Base-by-base conservation (phyloP, 2,113 vertebrate genomes). In the Cyprinodon tularosa region DNA sequence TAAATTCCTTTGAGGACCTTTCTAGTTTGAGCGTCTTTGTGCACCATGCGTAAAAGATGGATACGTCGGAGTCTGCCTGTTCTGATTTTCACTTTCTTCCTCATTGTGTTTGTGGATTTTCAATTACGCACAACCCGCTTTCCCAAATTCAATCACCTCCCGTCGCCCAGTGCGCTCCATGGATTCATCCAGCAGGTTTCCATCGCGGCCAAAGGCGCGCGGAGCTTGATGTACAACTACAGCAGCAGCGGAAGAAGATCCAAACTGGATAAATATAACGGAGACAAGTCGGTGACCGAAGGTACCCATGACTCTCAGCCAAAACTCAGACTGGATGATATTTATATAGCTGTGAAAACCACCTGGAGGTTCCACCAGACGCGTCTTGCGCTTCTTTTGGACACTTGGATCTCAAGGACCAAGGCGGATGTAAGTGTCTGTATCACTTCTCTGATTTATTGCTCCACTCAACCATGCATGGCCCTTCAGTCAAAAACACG, bases 341-440 rank as follows among this genome's bases (percentile, higher is more conserved):
- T 98, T 64, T 99, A 96, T 87, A 94, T 98, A 39, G 95, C 96
- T 0, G 94, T 98, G 72, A 99, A 97, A 90, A 98, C 96, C 50
- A 98, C 96, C 40, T 89, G 90, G 12, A 94, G 88, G 68, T 98
- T 97, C 91, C 97, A 98, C 83, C 77, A 64, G 78, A 94, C 93
- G 66, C 95, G 97, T 20, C 93, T 99, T 47, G 91, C 93, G 81
- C 91, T 98, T 64, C 95, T 99, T 15, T 84, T 97, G 67, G 93
- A 96, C 81, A 98, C 97, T 0, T 99, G 97, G 97, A 96, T 99
- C 88, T 96, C 97, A 39, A 94, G 48, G 68, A 93, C 92, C 72
- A 95, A 93, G 62, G 84, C 95, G 66, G 96, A 98, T 71, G 96
- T 97, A 80, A 95, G 94, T 93, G 29, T 63, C n/a, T 48, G 61